Base-by-base conservation (phyloP, 2,888 invertebrate species). In the Mermis nigrescens region DNA sequence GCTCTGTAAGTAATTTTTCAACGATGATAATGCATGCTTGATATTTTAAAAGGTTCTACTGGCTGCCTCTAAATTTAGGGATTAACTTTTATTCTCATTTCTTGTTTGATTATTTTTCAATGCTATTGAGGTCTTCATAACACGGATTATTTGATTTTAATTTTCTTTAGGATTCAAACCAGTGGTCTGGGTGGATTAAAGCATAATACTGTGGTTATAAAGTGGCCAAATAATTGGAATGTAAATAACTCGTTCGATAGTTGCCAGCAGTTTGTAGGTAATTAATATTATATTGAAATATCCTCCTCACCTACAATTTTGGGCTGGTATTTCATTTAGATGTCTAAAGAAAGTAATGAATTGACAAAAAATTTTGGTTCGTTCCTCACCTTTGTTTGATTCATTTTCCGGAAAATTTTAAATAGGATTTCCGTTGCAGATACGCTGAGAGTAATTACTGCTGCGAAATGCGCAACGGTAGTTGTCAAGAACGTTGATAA, bases 161-260 rank as follows among this genome's bases (percentile, higher is more conserved):
- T n/a, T n/a, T n/a, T n/a, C n/a, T n/a, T n/a, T 72, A 89, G 88
- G 65, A 83, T 94, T 62, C 94, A 98, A 80, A 90, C 90, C 4
- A 83, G 88, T 57, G 98, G 98, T 38, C 80, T 99, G 55, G 98
- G 98, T 46, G 95, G 95, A 3, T 81, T 98, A 80, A 89, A 91
- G 75, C 98, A 95, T 55, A 98, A 98, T 76, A 94, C 95, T 0
- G 92, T 98, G 48, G 85, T 98, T 68, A 79, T 95, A 58, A 91
- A 92, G 24, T 99, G 98, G 98, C 98, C 98, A 0, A 89, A 91
- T 70, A 86, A 88, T 55, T 99, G 98, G 98, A 80, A 60, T 26
- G 55, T 57, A 22, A 60, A 58, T 45, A 64, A 64, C 22, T 63
- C 67, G 24, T 29, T 24, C 4, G 31, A 22, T 2, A 27, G 27